Evolutionary conservation across 2,797 vertebrate genomes (phyloP), one percentile per base, ranked within the genome.

Genomic region (Buphagus erythrorhynchus): DNA sequence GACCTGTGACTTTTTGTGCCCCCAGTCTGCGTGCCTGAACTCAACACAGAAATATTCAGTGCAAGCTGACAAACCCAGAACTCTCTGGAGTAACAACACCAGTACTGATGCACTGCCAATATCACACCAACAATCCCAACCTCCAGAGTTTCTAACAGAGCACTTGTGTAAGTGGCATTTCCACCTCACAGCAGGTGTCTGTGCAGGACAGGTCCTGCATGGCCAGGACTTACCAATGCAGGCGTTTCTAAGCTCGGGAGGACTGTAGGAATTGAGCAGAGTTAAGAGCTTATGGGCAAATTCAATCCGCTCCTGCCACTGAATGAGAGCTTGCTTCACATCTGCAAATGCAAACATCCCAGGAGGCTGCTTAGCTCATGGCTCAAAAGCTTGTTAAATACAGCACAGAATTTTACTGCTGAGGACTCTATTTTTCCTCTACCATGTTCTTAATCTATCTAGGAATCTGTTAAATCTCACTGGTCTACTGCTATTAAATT

Each of bases 231-330:
- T 98, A 99, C 99, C 99, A 81, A 99, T 98, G 97, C 99, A 99
- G 95, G 99, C 99, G 63, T 99, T 99, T 92, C 99, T 98, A 62
- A 99, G 99, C 95, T 99, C 99, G 1, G 99, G 99, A 18, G 99
- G 99, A 87, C 99, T 99, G 91, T 99, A 99, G 69, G 99, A 99
- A 98, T 99, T 99, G 51, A 99, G 98, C 81, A 99, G 98, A 31
- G 99, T 99, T 95, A 99, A 98, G 84, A 99, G 98, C 96, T 99
- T 99, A 97, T 99, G 99, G 93, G 99, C 99, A 95, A 99, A 99
- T 98, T 99, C 99, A 80, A 99, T 99, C 97, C 99, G 98, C 96
- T 99, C 99, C 97, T 99, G 99, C 99, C 99, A 99, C 97, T 99
- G 99, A 97, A 99, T 99, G 97, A 99, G 98, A 86, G 99, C 99